phyloP scores from a whole-genome alignment of 2,113 vertebrate genomes.

The Python bivittatus region DNA sequence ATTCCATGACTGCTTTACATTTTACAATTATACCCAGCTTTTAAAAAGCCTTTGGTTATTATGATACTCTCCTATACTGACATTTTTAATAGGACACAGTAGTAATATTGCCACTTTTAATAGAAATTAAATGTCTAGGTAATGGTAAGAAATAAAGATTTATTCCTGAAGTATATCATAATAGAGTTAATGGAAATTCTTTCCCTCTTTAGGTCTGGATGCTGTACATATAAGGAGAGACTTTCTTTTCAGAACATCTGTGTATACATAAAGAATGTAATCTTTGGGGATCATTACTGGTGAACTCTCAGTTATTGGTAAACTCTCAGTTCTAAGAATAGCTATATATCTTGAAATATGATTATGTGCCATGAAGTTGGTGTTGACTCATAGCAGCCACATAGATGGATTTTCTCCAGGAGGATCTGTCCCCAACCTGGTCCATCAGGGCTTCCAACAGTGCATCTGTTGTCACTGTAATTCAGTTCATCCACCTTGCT shows the following conservation, averaged over 20 bases:
- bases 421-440: neutral
- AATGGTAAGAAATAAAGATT: neutral
- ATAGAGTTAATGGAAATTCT: neutral
- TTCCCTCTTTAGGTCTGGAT: neutral
- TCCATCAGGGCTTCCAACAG: neutral
- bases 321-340: neutral
- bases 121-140: neutral
- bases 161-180: neutral
- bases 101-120: neutral
- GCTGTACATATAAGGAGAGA: neutral
- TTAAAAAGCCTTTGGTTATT: neutral
- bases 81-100: neutral
- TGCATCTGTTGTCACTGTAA: neutral
- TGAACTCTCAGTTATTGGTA: neutral
- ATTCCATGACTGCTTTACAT: neutral
- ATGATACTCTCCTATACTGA: neutral
- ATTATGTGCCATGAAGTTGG: neutral
- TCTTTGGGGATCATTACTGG: neutral
- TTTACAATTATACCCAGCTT: neutral
- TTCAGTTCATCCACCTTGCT: neutral
- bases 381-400: neutral
- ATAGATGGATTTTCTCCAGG: too few relatives aligned
- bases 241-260: neutral
- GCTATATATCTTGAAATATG: neutral
- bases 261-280: neutral